These are phyloP conservation scores for Pipa parva DNA, from an alignment of 2,113 vertebrate genomes.

Conservation along the genomic window DNA sequence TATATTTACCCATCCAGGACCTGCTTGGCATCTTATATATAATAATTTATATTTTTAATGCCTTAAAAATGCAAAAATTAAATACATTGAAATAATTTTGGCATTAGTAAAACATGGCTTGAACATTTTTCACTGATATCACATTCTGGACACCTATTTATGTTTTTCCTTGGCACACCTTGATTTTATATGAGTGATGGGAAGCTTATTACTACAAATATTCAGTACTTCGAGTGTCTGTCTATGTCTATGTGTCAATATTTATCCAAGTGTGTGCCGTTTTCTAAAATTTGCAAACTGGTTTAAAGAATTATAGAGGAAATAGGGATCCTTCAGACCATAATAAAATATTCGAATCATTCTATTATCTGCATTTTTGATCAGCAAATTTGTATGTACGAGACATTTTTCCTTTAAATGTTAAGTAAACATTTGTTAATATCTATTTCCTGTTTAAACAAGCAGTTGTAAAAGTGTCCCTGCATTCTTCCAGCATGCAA, in stretches of 20 bases:
- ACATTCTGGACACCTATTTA: too few relatives aligned
- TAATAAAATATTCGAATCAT: too few relatives aligned
- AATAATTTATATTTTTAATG: too few relatives aligned
- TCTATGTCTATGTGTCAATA: conserved; percentile 7
- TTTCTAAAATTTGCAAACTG: conserved; percentile 4
- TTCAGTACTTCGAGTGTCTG: conserved; percentile 3
- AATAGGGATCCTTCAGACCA: too few relatives aligned
- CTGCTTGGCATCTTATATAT: too few relatives aligned
- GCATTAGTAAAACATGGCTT: too few relatives aligned
- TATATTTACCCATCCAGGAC: too few relatives aligned
- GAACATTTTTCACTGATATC: too few relatives aligned
- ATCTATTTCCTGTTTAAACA: not conserved
- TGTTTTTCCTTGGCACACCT: conserved; percentile 1
- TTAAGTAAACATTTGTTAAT: conserved; percentile 1
- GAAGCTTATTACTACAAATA: not conserved
- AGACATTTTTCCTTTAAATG: not conserved
- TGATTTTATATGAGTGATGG: conserved; percentile 19
- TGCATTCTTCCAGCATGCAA: too few relatives aligned
- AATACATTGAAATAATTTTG: too few relatives aligned
- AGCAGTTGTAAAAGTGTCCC: not conserved
- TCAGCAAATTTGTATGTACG: not conserved
- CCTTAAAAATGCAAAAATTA: too few relatives aligned
- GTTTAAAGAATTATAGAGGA: too few relatives aligned
- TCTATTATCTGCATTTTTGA: conserved; percentile 1
- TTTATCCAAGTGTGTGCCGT: conserved; percentile 15